Evolutionary conservation across 2,888 invertebrate species (phyloP).

Genomic region (Trisateles emortualis): DNA sequence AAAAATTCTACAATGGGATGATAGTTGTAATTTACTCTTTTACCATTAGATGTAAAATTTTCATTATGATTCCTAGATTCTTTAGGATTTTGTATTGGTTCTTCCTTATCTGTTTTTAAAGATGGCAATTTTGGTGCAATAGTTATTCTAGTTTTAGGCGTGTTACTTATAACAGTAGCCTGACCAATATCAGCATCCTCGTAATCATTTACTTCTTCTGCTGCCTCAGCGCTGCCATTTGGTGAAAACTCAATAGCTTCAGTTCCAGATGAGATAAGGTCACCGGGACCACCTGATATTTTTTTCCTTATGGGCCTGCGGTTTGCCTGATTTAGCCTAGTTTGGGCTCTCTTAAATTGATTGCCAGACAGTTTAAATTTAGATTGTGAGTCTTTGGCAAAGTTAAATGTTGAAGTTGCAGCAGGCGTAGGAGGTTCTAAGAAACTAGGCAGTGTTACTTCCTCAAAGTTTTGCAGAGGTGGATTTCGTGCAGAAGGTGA

Average conservation of each 20-base stretch:
- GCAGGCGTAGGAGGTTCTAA: slow-evolving; percentile 81
- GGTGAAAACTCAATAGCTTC: slow-evolving; percentile 71
- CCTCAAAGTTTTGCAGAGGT: slow-evolving; percentile 58
- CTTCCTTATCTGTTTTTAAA: slow-evolving; percentile 61
- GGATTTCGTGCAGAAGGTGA: slow-evolving; percentile 64
- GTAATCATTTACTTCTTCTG: slow-evolving; percentile 72
- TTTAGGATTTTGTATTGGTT: slow-evolving; percentile 53
- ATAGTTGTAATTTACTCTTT: slow-evolving; percentile 92
- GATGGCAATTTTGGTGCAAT: slow-evolving; percentile 74
- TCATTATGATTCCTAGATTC: slow-evolving; percentile 55
- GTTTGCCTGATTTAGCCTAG: slow-evolving; percentile 69
- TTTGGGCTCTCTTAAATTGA: slow-evolving; percentile 70
- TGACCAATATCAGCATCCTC: slow-evolving; percentile 68
- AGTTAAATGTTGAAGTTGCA: slow-evolving; percentile 68
- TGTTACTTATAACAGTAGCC: slow-evolving; percentile 46
- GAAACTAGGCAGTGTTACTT: slow-evolving; percentile 77
- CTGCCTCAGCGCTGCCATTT: slow-evolving; percentile 60
- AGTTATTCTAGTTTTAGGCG: slow-evolving; percentile 60
- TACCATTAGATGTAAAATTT: slow-evolving; percentile 62
- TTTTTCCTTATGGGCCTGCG: slow-evolving; percentile 81
- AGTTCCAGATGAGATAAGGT: slow-evolving; percentile 77
- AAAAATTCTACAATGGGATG: slow-evolving; percentile 95
- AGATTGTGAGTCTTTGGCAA: slow-evolving; percentile 65
- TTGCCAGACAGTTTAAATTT: slow-evolving; percentile 71
- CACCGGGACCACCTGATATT: slow-evolving; percentile 73